phyloP scores from a whole-genome alignment of 2,888 invertebrate species.

The Charanyca ferruginea region DNA sequence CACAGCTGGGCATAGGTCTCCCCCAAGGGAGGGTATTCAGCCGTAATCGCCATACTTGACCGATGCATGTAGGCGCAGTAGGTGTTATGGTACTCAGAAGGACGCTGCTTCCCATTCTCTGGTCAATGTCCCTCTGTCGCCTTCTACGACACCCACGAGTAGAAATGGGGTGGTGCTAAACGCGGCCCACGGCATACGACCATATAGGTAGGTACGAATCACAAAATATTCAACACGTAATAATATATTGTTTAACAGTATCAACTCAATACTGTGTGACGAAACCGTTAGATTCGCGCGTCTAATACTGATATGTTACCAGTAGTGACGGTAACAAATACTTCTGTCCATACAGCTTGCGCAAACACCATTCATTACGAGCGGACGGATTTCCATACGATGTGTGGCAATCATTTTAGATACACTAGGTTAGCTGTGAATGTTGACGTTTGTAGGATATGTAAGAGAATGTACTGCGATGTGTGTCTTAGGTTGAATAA shows the following conservation, averaged over 20 bases:
- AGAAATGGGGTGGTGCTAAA: no score
- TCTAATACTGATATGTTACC: conserved; percentile 33
- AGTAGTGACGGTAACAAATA: conserved; percentile 46
- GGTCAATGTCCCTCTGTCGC: no score
- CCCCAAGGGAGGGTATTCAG: no score
- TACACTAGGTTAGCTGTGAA: conserved; percentile 22
- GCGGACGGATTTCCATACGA: conserved; percentile 52
- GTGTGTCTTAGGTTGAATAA: not conserved
- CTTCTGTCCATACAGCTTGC: conserved; percentile 12
- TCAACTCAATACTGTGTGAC: conserved; percentile 40
- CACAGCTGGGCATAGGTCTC: no score
- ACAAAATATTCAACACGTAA: not conserved
- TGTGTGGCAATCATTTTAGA: conserved; percentile 51
- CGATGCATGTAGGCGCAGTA: no score
- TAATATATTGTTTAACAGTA: conserved; percentile 20
- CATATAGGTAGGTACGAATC: no score
- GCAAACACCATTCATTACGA: conserved; percentile 37
- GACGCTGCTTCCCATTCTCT: no score
- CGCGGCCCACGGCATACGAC: no score
- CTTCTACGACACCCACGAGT: no score
- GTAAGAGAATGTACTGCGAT: not conserved
- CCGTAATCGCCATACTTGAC: no score
- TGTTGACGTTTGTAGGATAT: conserved; percentile 7
- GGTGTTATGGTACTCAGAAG: no score
- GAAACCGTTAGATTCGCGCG: conserved; percentile 40